Evolutionary conservation across 2,113 vertebrate species (phyloP).

Genomic region (Spermophilus dauricus): DNA sequence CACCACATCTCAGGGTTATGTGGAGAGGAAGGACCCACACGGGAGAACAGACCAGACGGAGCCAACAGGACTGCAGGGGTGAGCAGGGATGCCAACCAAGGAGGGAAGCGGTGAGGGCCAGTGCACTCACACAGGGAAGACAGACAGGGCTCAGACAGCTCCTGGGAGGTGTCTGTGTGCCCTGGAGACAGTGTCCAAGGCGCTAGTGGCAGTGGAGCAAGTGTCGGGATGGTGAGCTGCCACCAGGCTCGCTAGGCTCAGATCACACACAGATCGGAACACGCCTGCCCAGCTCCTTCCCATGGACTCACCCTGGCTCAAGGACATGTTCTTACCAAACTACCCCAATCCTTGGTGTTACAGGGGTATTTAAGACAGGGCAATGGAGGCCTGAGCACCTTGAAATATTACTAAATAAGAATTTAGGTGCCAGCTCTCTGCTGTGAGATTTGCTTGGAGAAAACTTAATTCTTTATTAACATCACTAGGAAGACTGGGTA

Average conservation of each 20-base stretch:
- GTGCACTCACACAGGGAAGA: rapidly evolving
- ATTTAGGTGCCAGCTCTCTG: not conserved
- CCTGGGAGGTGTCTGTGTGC: not conserved
- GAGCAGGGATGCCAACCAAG: no score
- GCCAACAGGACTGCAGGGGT: not conserved
- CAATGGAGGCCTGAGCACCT: not conserved
- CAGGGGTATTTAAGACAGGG: not conserved
- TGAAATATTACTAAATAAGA: not conserved
- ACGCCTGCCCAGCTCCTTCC: not conserved
- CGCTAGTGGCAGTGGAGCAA: rapidly evolving
- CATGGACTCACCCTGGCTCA: not conserved
- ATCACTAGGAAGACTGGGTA: not conserved
- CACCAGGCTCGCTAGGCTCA: rapidly evolving
- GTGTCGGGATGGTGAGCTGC: rapidly evolving
- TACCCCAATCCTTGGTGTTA: not conserved
- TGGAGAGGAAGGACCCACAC: not conserved
- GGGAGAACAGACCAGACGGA: not conserved
- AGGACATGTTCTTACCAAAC: not conserved
- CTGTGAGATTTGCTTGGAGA: not conserved
- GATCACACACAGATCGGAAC: not conserved
- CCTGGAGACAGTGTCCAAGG: not conserved
- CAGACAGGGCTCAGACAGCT: not conserved
- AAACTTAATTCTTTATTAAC: not conserved
- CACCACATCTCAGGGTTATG: not conserved
- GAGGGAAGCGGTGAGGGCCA: not conserved